Evolutionary conservation across 35 echinoderm and acorn worm genomes (phyloP), one percentile per base, ranked within the genome.

Genomic region (Holothuria glaberrima): DNA sequence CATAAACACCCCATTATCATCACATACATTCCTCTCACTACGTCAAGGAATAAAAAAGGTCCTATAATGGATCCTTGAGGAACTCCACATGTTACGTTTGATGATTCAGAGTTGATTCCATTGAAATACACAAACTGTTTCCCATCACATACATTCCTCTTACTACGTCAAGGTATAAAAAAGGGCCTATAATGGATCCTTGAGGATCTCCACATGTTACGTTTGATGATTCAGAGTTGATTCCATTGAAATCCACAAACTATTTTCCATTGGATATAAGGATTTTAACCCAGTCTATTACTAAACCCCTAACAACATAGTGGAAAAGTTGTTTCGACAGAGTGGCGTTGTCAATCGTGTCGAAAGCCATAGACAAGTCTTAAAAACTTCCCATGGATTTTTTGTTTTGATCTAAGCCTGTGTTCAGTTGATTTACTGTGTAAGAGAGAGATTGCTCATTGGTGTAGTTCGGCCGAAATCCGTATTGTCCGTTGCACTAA

Each of bases 371-470:
- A 17, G 14, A 69, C n/a, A 69, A 3, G 65, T 30, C 0, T 71
- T 9, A 7, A 16, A 71, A 27, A 35, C 22, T 0, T 71, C 68
- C 28, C 34, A 71, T 64, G 3, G 3, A 64, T 64, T 2, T 14
- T 64, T 64, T 64, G 68, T 72, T 72, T 72, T 72, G 68, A 72
- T 72, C 68, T 72, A 72, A 16, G 68, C 21, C 68, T 71, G 68
- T 72, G 17, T 72, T 72, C 28, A 72, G 27, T 31, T 72, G 0
- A 72, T 31, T 72, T 0, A 72, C n/a, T 72, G 68, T 24, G 27
- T 71, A 24, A 30, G 68, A 18, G 22, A 71, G 68, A 27, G 68
- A 71, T 41, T 4, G 28, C 68, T 71, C 68, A 71, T 18, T 71
- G 14, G 68, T 25, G 68, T 71, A 24, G 27, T 71, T 71, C 16